Percentiles rank a stretch among this genome's conserved stretches.
Conservation (phyloP, 2,113 vertebrate species). For the Muscicapa adusta region DNA sequence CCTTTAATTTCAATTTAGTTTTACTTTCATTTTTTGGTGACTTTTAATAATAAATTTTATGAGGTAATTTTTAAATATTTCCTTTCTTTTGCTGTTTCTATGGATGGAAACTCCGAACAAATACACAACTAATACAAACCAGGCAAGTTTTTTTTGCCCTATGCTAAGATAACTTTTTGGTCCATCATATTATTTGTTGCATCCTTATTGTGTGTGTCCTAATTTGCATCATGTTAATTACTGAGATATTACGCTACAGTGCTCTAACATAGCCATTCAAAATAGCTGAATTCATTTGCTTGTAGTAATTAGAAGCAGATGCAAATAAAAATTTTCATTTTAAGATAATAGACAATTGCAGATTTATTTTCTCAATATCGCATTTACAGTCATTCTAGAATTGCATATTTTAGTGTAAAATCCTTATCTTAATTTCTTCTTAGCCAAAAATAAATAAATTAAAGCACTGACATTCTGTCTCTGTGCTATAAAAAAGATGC, state of each 20-base stretch:
- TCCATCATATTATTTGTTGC: not conserved
- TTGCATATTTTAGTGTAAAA: not conserved
- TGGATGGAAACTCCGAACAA: not conserved
- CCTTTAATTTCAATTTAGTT: not conserved
- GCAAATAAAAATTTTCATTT: constrained; percentile 13
- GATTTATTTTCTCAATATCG: not conserved
- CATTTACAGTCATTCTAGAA: not conserved
- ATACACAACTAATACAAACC: not conserved
- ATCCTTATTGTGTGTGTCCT: not conserved
- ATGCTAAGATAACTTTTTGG: not conserved
- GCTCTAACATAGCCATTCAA: not conserved
- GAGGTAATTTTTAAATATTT: not conserved
- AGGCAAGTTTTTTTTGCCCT: not conserved
- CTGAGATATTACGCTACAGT: not conserved
- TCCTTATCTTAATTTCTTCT: not conserved
- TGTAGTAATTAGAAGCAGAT: constrained; percentile 12
- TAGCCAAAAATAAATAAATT: not conserved
- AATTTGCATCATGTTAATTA: constrained; percentile 23
- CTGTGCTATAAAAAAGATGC: not conserved
- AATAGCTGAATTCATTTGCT: constrained; percentile 22
- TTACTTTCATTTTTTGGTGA: not conserved
- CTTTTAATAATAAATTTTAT: not conserved
- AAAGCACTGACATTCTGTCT: not conserved
- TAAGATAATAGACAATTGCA: not conserved
- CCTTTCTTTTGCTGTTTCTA: not conserved